Conservation (phyloP, 2,113 vertebrate genomes). For the Bubalus kerabau region DNA sequence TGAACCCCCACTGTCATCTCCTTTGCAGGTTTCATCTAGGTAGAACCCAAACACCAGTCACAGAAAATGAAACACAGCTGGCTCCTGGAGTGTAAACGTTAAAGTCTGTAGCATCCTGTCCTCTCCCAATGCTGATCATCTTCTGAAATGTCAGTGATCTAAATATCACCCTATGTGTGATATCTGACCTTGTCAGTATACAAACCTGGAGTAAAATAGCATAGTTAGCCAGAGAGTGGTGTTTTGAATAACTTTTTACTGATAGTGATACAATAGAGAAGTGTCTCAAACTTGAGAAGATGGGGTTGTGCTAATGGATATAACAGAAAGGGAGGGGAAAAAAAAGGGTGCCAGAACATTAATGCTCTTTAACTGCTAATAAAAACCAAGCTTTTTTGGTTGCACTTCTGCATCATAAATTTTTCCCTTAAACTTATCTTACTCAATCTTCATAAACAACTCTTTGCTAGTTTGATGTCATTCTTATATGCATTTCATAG, state of each 20-base stretch:
- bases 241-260: not conserved
- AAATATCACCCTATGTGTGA: not conserved
- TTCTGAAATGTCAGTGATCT: not conserved
- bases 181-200: not conserved
- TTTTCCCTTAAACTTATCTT: not conserved
- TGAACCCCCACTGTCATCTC: no score
- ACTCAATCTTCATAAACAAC: not conserved
- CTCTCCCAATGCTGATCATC: no score
- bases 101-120: not conserved
- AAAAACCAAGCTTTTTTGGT: not conserved
- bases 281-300: not conserved
- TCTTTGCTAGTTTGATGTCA: not conserved
- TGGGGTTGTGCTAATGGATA: not conserved
- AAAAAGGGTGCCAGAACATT: not conserved
- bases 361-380: not conserved
- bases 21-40: not conserved
- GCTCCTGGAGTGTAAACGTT: not conserved
- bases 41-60: not conserved
- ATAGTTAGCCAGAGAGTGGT: not conserved
- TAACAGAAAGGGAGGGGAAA: not conserved
- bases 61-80: not conserved
- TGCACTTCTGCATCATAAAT: not conserved
- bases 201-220: not conserved
- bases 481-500: not conserved
- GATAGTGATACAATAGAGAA: not conserved